Percentiles rank a stretch among this genome's conserved stretches.
Evolutionary conservation across 1,140 invertebrate genomes (phyloP).

Genomic region (Nilaparvata lugens): DNA sequence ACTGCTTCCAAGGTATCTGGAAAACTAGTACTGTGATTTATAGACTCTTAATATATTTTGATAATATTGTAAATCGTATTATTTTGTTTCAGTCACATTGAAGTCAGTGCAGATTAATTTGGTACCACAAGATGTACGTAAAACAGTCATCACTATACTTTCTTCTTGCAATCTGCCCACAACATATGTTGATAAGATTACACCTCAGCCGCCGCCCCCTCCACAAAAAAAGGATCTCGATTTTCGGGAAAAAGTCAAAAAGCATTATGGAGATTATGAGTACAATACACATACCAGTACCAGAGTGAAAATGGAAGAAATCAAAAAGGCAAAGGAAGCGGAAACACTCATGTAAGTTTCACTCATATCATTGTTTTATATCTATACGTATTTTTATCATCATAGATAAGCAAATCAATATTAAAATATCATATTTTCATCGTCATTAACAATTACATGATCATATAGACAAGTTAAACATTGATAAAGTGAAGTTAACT

Average conservation of each 20-base stretch:
- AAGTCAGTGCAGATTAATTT: constrained; percentile 62
- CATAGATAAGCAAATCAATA: no score
- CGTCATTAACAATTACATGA: no score
- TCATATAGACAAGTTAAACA: no score
- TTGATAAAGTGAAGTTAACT: no score
- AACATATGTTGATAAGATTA: constrained; percentile 67
- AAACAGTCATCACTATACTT: constrained; percentile 66
- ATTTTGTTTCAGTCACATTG: constrained; percentile 46
- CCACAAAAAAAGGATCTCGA: constrained; percentile 1
- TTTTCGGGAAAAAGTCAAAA: constrained; percentile 6
- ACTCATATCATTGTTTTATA: no score
- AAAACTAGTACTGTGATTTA: no score
- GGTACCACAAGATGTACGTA: constrained; percentile 53
- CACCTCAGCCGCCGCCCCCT: constrained; percentile 17
- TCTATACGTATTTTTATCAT: no score
- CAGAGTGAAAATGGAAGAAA: constrained; percentile 5
- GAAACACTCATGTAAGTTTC: constrained; percentile 5
- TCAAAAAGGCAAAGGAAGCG: constrained; percentile 11
- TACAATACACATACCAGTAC: not conserved
- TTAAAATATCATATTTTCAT: no score
- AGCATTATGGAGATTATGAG: not conserved
- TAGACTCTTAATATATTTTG: no score
- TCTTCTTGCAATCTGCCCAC: constrained; percentile 74
- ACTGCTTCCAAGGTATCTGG: not conserved
- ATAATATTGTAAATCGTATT: not conserved